Evolutionary conservation across 1,140 invertebrate species (phyloP), one percentile per base, ranked within the genome.

Genomic region (Nomia melanderi): DNA sequence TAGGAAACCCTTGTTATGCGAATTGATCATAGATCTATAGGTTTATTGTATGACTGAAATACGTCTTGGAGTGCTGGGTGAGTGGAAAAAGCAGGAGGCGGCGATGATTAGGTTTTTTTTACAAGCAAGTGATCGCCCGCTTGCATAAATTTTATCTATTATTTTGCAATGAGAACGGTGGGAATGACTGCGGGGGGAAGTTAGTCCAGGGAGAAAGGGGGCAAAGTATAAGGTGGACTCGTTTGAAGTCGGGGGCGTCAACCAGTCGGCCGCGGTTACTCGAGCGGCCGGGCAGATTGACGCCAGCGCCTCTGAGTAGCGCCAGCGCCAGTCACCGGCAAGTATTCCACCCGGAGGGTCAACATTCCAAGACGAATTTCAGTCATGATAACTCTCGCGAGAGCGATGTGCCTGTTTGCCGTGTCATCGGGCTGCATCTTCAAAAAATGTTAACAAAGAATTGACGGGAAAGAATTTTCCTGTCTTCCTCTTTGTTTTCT

Each of bases 341-440:
- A 62, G 59, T 70, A 75, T 57, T 77, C 56, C 76, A 74, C 67
- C 59, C 75, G 57, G 69, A 74, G 75, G 75, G 78, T 85, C 85
- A 78, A 84, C 85, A 84, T 85, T 85, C 83, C 81, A 79, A 69
- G 60, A 80, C 74, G 66, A 87, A 87, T 85, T 86, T 87, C 71
- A 80, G 66, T 83, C 78, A 62, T 72, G 78, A 84, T 83, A 79
- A 83, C 66, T 78, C 54, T 59, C 62, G 76, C 41, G 50, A 71
- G 62, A n/a, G 29, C 54, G 27, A 71, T 11, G 62, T 33, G 41
- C 7, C 23, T 36, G 62, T 50, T 7, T 33, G 33, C 12, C 31
- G 36, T 50, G 33, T 64, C 20, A 41, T 54, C 44, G 50, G 53
- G 57, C 6, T 36, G n/a, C 56, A 44, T 66, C 44, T 77, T 65